Conservation (phyloP, 1,140 invertebrate genomes). For the Musca vetustissima region DNA sequence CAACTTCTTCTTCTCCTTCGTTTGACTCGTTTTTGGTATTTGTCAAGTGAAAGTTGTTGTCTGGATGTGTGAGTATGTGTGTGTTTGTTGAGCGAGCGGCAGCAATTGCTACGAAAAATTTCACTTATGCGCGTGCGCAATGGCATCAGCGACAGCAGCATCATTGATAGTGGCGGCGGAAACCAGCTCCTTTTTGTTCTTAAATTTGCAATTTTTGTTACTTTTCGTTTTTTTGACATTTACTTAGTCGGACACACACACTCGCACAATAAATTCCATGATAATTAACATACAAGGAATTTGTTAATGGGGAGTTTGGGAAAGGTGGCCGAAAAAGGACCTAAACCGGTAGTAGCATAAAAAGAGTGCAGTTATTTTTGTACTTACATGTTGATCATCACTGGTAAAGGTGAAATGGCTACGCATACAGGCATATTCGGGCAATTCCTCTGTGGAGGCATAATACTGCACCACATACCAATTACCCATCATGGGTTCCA, state of each 20-base stretch:
- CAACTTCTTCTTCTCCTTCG: background rate
- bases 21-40: constrained; percentile 6
- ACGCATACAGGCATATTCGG: constrained; percentile 80
- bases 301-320: no score
- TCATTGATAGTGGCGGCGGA: background rate
- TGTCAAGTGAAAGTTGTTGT: constrained; percentile 21
- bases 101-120: constrained; percentile 10
- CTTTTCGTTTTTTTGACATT: background rate
- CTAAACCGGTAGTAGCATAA: no score
- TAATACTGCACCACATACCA: constrained; percentile 87
- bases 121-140: constrained; percentile 7
- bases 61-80: background rate
- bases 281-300: background rate
- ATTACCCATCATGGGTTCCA: constrained; percentile 65
- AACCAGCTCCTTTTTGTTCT: constrained; percentile 20
- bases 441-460: constrained; percentile 79
- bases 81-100: background rate
- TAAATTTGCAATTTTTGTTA: constrained; percentile 11
- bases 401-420: constrained; percentile 66
- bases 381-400: constrained; percentile 48
- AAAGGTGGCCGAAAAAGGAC: no score
- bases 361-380: no score
- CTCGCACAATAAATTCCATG: background rate
- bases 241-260: no score
- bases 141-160: background rate